Evolutionary conservation across 2,888 invertebrate genomes (phyloP), one percentile per base, ranked within the genome.

Genomic region (Nymphalis c-album): DNA sequence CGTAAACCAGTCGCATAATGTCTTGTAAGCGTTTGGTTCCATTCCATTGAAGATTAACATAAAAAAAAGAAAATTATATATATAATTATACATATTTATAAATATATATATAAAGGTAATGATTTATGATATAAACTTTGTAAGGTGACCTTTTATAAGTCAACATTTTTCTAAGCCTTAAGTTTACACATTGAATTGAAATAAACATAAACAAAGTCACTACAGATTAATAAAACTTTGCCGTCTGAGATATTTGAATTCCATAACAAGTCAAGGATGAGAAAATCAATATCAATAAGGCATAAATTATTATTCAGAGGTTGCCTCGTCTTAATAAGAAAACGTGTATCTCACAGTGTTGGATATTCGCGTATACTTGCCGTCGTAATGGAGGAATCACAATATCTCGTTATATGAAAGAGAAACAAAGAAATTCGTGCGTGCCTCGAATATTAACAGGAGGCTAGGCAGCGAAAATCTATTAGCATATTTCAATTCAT

Each of bases 331-430:
- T 86, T 91, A 90, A 91, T 91, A 91, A 90, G 89, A 90, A 89
- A 88, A 90, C 88, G 88, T 88, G 88, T 89, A 85, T 85, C 83
- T 88, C 88, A 88, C 82, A 84, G 84, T 85, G 88, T 88, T 88
- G 88, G 88, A 87, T 91, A 90, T 90, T 90, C 89, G 86, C 85
- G 85, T 87, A 87, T 86, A 68, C 64, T 86, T 85, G 86, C 87
- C 85, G 84, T 85, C 83, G 86, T 90, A 90, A 90, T 90, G 83
- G 87, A 79, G 81, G 87, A 90, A 90, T 91, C 91, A 90, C 88
- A 91, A 91, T 91, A 91, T 90, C 90, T 90, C 88, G 90, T 91
- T 90, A 90, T 88, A 89, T 85, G 84, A 85, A 85, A 81, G 79
- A 81, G 85, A 90, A 90, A 90, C 90, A 91, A 91, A 91, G 90